A percentile compares a stretch with the other conserved stretches of the same genome.
These are phyloP conservation scores for Helicolenus hilgendorfi DNA, from an alignment of 2,797 vertebrate species.

Conservation along the genomic window DNA sequence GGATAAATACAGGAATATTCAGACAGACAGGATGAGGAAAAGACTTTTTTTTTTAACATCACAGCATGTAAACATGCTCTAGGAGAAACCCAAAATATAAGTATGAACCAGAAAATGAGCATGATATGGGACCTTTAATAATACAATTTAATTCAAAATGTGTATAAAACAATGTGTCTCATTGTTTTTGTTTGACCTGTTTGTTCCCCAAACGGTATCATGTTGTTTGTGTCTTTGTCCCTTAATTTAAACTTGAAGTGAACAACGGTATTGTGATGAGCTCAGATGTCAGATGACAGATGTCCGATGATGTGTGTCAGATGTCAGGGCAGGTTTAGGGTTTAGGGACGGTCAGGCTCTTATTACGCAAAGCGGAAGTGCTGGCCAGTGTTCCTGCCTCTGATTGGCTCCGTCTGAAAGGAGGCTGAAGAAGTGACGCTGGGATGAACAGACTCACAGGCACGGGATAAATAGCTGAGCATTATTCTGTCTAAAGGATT, in stretches of 20 bases:
- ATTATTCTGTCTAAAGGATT: rapidly evolving
- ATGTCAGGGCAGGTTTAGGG: not conserved
- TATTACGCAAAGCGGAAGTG: conserved; percentile 39
- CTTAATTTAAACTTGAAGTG: not conserved
- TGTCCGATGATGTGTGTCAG: not conserved
- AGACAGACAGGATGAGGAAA: too few relatives aligned
- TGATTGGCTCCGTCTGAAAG: not conserved
- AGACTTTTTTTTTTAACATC: too few relatives aligned
- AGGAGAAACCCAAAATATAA: too few relatives aligned
- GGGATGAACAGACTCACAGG: not conserved
- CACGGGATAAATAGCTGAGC: not conserved
- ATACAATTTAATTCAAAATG: not conserved
- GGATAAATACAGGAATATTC: too few relatives aligned
- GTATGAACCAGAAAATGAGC: too few relatives aligned
- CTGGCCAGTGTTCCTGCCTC: not conserved
- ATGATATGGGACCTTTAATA: not conserved
- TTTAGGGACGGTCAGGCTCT: not conserved
- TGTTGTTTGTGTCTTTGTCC: not conserved
- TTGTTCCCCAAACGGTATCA: not conserved
- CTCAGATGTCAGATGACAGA: too few relatives aligned
- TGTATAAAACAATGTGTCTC: not conserved
- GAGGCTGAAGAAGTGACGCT: not conserved
- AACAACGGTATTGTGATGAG: not conserved
- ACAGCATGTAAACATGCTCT: too few relatives aligned
- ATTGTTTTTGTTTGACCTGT: not conserved